Base-by-base conservation (phyloP, 1,140 invertebrate genomes). In the Musca vetustissima region DNA sequence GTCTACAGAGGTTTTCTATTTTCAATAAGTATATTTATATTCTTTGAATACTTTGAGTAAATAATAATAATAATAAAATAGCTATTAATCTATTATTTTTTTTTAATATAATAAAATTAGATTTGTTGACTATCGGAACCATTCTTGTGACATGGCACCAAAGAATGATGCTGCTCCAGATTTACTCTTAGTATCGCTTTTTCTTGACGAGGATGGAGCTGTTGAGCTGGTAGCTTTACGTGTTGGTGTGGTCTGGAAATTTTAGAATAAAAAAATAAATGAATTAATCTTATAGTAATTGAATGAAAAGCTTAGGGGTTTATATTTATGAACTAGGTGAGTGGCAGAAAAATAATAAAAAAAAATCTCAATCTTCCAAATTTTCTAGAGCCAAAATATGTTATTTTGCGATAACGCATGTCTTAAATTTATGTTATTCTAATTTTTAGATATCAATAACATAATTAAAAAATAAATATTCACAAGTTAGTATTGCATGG, bases 61-160 rank as follows among this genome's bases (percentile, higher is more conserved):
- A n/a, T n/a, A n/a, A n/a, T n/a, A n/a, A 61, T 17, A 36, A 21
- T 61, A 59, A 59, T 28, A 59, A 28, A 61, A 36, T 55, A 24
- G 14, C 14, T 15, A 24, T 11, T 55, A 55, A 43, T 43, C 36
- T 43, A 43, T 43, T 43, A 43, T 2, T 1, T 7, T 43, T 6
- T 13, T 43, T 43, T 43, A 13, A 43, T 8, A 43, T 4, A 43
- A 43, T 43, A 43, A 43, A 4, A 43, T 43, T 43, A 11, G 6
- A 2, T 50, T 50, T 24, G 1, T 28, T 48, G 11, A 49, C 80
- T 81, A 75, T 82, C 82, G 80, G 70, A 92, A 92, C 91, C 91
- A 92, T 77, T 92, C 91, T 15, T 89, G 89, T 4, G 91, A 90
- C 87, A 93, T 90, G 2, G 88, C 89, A 28, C 90, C 91, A 76